Conservation (phyloP, 2,888 invertebrate species). For the Invenusta paracnida region DNA sequence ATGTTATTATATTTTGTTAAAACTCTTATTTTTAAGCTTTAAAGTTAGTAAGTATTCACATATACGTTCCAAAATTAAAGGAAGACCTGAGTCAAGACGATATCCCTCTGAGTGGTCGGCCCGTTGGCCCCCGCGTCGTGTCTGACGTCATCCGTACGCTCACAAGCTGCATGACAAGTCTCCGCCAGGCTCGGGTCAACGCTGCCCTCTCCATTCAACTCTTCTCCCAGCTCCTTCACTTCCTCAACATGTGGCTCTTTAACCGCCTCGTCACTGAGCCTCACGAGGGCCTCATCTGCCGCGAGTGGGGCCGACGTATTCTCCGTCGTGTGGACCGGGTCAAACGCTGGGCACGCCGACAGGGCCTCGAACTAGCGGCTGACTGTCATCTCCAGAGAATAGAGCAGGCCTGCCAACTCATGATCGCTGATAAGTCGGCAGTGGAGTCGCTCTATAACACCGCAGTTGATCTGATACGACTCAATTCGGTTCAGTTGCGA, state of each 20-base stretch:
- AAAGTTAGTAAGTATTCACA: too few relatives aligned
- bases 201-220: slow-evolving; percentile 96
- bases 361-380: slow-evolving; percentile 94
- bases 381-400: slow-evolving; percentile 85
- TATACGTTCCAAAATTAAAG: too few relatives aligned
- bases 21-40: too few relatives aligned
- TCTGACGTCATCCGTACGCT: slow-evolving; percentile 51
- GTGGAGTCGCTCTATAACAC: slow-evolving; percentile 35
- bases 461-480: slow-evolving; percentile 49
- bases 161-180: slow-evolving; percentile 77
- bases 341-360: slow-evolving; percentile 91
- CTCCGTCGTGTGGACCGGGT: slow-evolving; percentile 77
- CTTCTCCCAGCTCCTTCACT: slow-evolving; percentile 94
- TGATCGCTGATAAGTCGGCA: slow-evolving; percentile 10
- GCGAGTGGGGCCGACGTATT: slow-evolving; percentile 78
- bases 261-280: slow-evolving; percentile 65
- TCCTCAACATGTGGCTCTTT: slow-evolving; percentile 86
- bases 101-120: background rate
- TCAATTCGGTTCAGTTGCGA: slow-evolving; percentile 88
- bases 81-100: background rate
- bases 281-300: slow-evolving; percentile 61
- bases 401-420: slow-evolving; percentile 27
- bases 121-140: background rate
- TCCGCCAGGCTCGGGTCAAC: slow-evolving; percentile 87
- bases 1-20: too few relatives aligned